These are phyloP conservation scores for Melospiza georgiana DNA, from an alignment of 2,113 vertebrate genomes.

Conservation along the genomic window DNA sequence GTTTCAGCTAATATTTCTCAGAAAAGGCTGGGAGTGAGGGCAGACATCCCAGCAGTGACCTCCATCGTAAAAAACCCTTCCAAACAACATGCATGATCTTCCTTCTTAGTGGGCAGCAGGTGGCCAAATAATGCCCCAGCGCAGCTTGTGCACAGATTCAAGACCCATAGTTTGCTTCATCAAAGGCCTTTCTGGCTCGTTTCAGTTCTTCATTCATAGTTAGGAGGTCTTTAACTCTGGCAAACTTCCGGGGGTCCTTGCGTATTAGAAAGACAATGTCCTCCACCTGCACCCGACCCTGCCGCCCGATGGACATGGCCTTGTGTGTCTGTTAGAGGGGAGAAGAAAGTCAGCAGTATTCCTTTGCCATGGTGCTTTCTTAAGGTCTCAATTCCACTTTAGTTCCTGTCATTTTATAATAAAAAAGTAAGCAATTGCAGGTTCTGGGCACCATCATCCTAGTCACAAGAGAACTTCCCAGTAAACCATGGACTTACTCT, in stretches of 20 bases:
- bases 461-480: background rate
- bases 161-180: slow-evolving; percentile 97
- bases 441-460: background rate
- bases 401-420: background rate
- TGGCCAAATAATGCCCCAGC: background rate
- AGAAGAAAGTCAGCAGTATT: background rate
- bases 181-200: slow-evolving; percentile 94
- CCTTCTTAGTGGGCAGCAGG: background rate
- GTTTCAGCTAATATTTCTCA: background rate
- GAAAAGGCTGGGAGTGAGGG: background rate
- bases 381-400: background rate
- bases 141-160: slow-evolving; percentile 47
- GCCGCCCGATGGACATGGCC: slow-evolving; percentile 96
- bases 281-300: slow-evolving; percentile 97
- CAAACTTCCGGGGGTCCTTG: slow-evolving; percentile 96
- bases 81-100: accelerated
- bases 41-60: background rate
- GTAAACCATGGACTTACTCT: background rate
- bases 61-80: background rate
- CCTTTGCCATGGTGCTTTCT: background rate
- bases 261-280: slow-evolving; percentile 97
- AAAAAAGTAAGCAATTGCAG: background rate
- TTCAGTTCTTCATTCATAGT: slow-evolving; percentile 99
- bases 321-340: slow-evolving; percentile 86
- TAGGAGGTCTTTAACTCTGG: slow-evolving; percentile 94